Base-by-base conservation (phyloP, 2,797 vertebrate genomes). In the Gila robusta region DNA sequence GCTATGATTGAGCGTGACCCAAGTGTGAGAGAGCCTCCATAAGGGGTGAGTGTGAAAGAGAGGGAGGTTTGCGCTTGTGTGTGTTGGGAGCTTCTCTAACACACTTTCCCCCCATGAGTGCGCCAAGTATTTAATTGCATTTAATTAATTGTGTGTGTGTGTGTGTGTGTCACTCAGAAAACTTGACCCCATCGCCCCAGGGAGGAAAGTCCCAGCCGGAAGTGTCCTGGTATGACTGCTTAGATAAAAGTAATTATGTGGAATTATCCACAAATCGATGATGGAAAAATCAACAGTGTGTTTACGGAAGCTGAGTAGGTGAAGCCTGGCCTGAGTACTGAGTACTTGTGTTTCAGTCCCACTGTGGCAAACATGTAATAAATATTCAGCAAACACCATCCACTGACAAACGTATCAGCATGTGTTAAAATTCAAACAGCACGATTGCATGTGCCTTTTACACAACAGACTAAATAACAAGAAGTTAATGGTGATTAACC, bases 231-330 rank as follows among this genome's bases (percentile, higher is more conserved):
- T 72, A 72, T 82, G 84, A 71, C 83, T 32, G 35, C 83, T 91
- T 79, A 85, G 83, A 91, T 90, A 90, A 86, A 90, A 90, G 87
- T 88, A 91, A 91, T 92, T 91, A 91, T 86, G 86, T 89, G 74
- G 85, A 91, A 91, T 90, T 88, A 92, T 89, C 89, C 87, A 74
- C 81, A 88, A 90, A 92, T 92, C 91, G 87, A 92, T 91, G 83
- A 86, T 21, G 69, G 85, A 64, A 84, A 89, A 88, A 89, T 81
- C 80, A 87, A 81, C 81, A 72, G 72, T 89, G 88, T 87, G 49
- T 86, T 89, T 89, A 87, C 49, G 86, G 83, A 81, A 80, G 64
- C 70, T 10, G 26, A 56, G 69, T 35, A 84, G 62, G 78, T 87
- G 70, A 84, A 73, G 56, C 69, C 77, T 80, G 67, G 54, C 21